Evolutionary conservation across 2,113 vertebrate genomes (phyloP), one percentile per base, ranked within the genome.

Genomic region (Rhombomys opimus): DNA sequence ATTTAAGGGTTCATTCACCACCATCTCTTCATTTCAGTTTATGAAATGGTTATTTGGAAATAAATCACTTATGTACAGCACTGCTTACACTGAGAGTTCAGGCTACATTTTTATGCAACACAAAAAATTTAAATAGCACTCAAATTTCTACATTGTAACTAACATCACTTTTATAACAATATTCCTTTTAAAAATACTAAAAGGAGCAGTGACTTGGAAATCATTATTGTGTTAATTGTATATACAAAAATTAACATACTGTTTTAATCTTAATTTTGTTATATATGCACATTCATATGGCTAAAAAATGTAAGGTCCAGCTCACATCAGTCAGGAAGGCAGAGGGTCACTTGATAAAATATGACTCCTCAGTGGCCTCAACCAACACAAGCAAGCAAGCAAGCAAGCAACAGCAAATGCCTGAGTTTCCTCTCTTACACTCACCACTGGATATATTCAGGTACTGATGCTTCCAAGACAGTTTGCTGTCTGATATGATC

Each of bases 141-240:
- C 61, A 63, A 38, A 81, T 85, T 92, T 93, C 84, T 77, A 54
- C 8, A 73, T 67, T 57, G 59, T 84, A 70, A 96, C 92, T 86
- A 93, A 32, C 54, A 89, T 72, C 88, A 65, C 30, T 68, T 91
- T 50, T 85, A 88, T 67, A 67, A 38, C 7, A 54, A 30, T 9
- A 67, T 2, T 77, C 61, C 57, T 90, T 77, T 35, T 17, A 77
- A 78, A 84, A 90, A 82, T 35, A 73, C 12, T 80, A 87, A 72
- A 92, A 13, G 32, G 15, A 81, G 57, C 85, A 88, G 9, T 14
- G 82, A 78, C 46, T 41, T 84, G 38, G 15, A 78, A 82, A 46
- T 63, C 35, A 65, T 30, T 93, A 87, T 63, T 61, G 30, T 84
- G 61, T 87, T 84, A 59, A 65, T 22, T 89, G 4, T 76, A 2